A percentile compares a stretch with the other conserved stretches of the same genome.
phyloP scores from a whole-genome alignment of 2,888 invertebrate species.

The Lomographa bimaculata region DNA sequence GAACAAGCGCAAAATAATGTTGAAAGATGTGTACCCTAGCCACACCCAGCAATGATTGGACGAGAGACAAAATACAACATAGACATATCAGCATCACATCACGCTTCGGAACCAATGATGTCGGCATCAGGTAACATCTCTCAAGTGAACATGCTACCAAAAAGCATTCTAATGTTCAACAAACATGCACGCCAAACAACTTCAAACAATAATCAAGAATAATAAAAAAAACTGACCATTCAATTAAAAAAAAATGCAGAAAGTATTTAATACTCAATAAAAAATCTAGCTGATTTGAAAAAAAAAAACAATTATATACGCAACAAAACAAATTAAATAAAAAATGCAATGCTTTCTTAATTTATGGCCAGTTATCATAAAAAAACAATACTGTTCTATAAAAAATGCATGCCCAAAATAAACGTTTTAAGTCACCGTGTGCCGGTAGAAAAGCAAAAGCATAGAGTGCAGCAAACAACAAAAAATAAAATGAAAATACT shows the following conservation, averaged over 20 bases:
- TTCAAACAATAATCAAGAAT: slow-evolving; percentile 26
- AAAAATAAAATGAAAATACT: slow-evolving; percentile 40
- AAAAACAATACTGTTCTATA: slow-evolving; percentile 6
- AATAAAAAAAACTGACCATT: slow-evolving; percentile 32
- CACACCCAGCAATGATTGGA: slow-evolving; percentile 67
- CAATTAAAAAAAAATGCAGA: too few relatives aligned
- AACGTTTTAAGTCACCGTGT: slow-evolving; percentile 22
- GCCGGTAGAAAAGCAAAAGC: slow-evolving; percentile 49
- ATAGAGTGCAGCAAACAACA: slow-evolving; percentile 33
- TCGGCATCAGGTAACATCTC: slow-evolving; percentile 74
- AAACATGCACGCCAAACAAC: slow-evolving; percentile 57
- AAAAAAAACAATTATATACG: slow-evolving; percentile 9
- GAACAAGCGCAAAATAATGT: slow-evolving; percentile 44
- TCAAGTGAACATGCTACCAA: slow-evolving; percentile 69
- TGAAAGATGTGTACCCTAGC: slow-evolving; percentile 81
- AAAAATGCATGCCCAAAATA: slow-evolving; percentile 22
- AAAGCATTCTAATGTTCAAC: slow-evolving; percentile 50
- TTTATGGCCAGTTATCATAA: slow-evolving; percentile 3
- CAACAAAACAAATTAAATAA: slow-evolving; percentile 27
- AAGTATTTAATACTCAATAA: too few relatives aligned
- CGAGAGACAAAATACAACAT: slow-evolving; percentile 46
- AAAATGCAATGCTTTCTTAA: slow-evolving; percentile 5
- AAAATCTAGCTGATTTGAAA: too few relatives aligned
- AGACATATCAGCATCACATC: slow-evolving; percentile 20
- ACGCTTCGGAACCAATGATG: slow-evolving; percentile 33